These are phyloP conservation scores for Papilio protenor DNA, from an alignment of 2,888 invertebrate genomes.

Conservation along the genomic window DNA sequence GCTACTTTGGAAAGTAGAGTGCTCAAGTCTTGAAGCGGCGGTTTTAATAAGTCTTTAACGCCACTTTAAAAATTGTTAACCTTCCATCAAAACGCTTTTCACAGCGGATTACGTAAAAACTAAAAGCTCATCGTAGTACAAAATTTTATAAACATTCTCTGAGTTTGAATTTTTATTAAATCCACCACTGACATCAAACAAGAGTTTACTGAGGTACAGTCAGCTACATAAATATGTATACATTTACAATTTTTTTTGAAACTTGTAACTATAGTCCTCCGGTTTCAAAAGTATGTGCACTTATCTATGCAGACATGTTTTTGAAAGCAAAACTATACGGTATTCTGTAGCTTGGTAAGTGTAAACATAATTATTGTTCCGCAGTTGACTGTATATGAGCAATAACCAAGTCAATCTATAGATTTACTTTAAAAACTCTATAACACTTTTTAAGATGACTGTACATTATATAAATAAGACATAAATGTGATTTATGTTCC, in stretches of 20 bases:
- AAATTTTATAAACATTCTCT: slow-evolving; percentile 1
- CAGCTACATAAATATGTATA: no score
- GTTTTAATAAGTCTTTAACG: slow-evolving; percentile 21
- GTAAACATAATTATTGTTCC: no score
- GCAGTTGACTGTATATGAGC: no score
- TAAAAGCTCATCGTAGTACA: neutral
- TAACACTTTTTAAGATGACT: neutral
- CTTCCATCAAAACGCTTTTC: slow-evolving; percentile 27
- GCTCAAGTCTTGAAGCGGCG: slow-evolving; percentile 15
- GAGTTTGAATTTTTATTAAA: neutral
- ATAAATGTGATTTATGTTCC: neutral
- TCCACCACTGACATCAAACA: neutral
- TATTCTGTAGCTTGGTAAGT: no score
- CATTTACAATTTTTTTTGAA: no score
- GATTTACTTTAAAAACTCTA: neutral
- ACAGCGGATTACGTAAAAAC: slow-evolving; percentile 11
- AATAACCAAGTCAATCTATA: no score
- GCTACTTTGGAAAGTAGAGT: slow-evolving; percentile 1
- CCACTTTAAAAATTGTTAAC: slow-evolving; percentile 21
- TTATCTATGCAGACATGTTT: no score
- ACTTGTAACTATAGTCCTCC: no score
- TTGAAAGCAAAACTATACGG: no score
- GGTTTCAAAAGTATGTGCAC: no score
- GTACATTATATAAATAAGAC: neutral
- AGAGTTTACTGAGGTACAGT: no score